phyloP scores from a whole-genome alignment of 2,888 invertebrate species.

The Leptopterna dolabrata region DNA sequence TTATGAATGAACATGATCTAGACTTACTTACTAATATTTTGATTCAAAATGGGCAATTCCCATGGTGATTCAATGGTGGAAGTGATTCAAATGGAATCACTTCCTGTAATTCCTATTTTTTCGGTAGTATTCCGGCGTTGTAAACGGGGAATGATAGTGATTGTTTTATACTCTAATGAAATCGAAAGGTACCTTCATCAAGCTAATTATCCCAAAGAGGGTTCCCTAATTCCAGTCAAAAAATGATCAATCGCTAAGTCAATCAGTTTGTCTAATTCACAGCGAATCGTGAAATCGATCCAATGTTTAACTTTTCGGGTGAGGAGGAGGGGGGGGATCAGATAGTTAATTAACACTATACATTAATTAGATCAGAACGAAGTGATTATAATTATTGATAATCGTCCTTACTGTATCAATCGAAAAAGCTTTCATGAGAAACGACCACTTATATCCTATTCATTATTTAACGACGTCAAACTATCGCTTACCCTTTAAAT shows the following conservation, averaged over 20 bases:
- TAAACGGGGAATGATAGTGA: no score
- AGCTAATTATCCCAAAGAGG: neutral
- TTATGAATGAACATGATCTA: no score
- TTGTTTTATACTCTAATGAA: neutral
- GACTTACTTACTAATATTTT: no score
- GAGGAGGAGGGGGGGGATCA: neutral
- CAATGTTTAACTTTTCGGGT: neutral
- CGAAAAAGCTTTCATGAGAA: constrained; percentile 11
- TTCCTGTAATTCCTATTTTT: no score
- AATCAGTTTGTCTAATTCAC: neutral
- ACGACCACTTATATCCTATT: neutral
- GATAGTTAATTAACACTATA: neutral
- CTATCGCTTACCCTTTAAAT: neutral
- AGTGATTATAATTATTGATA: neutral
- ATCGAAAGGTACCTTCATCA: neutral
- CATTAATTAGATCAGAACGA: neutral
- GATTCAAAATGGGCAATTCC: no score
- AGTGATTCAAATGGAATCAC: no score
- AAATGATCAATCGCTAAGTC: neutral
- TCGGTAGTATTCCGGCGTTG: no score
- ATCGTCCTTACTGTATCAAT: neutral
- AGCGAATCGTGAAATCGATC: neutral
- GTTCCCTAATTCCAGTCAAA: neutral
- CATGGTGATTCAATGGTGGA: no score
- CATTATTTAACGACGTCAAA: constrained; percentile 17